Conservation (phyloP, 2,888 invertebrate species). For the Trachelus stipa region DNA sequence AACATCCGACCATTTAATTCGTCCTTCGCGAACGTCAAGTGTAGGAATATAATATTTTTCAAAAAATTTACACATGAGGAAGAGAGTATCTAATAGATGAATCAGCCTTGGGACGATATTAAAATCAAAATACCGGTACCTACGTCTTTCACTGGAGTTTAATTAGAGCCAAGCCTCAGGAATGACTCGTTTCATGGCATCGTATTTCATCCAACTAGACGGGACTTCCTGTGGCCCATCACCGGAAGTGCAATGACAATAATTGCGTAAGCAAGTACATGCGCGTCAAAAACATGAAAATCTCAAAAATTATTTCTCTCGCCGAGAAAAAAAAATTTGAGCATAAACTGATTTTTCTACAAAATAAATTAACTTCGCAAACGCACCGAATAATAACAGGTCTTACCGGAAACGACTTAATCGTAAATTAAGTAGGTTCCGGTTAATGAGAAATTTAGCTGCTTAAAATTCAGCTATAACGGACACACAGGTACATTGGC, state of each 20-base stretch:
- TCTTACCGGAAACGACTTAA: not conserved
- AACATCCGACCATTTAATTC: not conserved
- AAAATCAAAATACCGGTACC: not conserved
- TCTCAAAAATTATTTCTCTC: not conserved
- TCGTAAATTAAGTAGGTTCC: constrained; percentile 1
- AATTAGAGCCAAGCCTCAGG: constrained; percentile 3
- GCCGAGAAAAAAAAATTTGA: not conserved
- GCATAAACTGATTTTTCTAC: not conserved
- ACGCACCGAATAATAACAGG: not conserved
- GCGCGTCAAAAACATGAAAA: not conserved
- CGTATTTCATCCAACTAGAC: constrained; percentile 22
- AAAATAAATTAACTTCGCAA: not conserved
- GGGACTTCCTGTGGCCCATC: constrained; percentile 19
- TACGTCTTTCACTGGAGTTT: not conserved
- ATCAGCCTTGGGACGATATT: not conserved
- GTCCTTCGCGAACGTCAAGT: not conserved
- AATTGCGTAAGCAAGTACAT: constrained; percentile 13
- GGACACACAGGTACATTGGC: constrained; percentile 20
- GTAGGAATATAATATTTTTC: not conserved
- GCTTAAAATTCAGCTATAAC: constrained; percentile 20
- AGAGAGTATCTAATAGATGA: not conserved
- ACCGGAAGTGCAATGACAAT: constrained; percentile 24
- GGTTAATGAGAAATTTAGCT: constrained; percentile 7
- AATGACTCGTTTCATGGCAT: constrained; percentile 18
- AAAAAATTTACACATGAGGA: not conserved